Conservation (phyloP, 2,888 invertebrate species). For the Hanleya hanleyi region DNA sequence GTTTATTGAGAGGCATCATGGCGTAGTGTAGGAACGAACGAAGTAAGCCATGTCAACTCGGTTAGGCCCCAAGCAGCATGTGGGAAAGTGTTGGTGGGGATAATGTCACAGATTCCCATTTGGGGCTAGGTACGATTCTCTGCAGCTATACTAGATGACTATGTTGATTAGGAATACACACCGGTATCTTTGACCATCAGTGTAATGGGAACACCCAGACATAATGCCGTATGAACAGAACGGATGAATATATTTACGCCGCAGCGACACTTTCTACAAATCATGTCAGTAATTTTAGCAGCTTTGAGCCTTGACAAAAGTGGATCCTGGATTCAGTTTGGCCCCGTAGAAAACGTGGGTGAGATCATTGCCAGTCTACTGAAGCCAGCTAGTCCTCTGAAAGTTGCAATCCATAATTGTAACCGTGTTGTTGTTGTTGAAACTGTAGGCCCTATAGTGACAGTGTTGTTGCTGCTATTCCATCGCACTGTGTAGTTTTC, state of each 20-base stretch:
- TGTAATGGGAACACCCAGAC: constrained; percentile 52
- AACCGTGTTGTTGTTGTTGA: background rate
- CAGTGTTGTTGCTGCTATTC: background rate
- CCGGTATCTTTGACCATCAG: constrained; percentile 59
- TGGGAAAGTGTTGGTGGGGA: no score
- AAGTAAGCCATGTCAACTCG: no score
- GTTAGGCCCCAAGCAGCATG: no score
- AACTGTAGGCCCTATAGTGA: background rate
- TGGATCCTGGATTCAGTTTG: background rate
- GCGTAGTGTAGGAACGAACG: no score
- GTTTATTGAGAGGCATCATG: no score
- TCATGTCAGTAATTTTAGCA: background rate
- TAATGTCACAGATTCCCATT: no score
- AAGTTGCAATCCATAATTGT: background rate
- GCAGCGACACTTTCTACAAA: constrained; percentile 32
- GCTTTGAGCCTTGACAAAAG: background rate
- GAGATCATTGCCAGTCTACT: background rate
- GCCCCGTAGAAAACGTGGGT: background rate
- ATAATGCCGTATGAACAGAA: constrained; percentile 53
- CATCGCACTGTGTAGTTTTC: no score
- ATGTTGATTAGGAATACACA: constrained; percentile 36
- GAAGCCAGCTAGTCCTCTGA: background rate
- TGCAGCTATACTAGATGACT: background rate
- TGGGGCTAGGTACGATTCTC: no score
- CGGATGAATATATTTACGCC: constrained; percentile 51